Evolutionary conservation across 30 jellyfish, hydroid and myxozoan genomes (phyloP), one percentile per base, ranked within the genome.

Genomic region (Sanderia malayensis): DNA sequence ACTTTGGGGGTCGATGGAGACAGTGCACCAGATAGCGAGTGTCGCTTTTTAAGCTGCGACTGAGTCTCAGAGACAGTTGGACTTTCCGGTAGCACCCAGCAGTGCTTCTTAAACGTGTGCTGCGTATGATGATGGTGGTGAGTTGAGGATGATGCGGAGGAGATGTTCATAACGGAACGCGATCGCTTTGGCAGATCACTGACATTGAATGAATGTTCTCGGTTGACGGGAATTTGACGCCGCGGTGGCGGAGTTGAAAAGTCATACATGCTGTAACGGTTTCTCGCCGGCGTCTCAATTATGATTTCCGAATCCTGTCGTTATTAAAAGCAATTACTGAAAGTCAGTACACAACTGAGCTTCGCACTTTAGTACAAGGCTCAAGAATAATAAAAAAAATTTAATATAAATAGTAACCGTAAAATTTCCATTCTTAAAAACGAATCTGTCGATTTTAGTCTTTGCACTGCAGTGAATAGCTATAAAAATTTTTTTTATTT

Each of bases 1-100:
- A 64, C 59, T 68, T 72, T 70, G 2, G 84, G 87, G 1, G 87
- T 80, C 29, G 74, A 76, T 0, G 93, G 67, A 27, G 76, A 69
- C 57, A 80, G 55, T 0, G 77, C 93, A 9, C 94, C 80, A 13
- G 94, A 72, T 1, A 82, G 31, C 18, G 80, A 52, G 47, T 62
- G 81, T 57, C 94, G 44, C 44, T 62, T 71, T 0, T 85, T 76
- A 49, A 85, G 65, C 37, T 85, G 96, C 4, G 65, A 24, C 70
- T 85, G 92, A 25, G 71, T 85, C 46, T 85, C 96, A 41, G 86
- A 53, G 7, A 85, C 96, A 3, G 96, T 85, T 32, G 84, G 92
- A 52, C 96, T 78, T 55, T 85, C 96, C 19, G 96, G 96, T 17
- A 85, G 63, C 18, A 85, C 44, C 96, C 92, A 76, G 17, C 84